phyloP scores from a whole-genome alignment of 2,113 vertebrate species.

The Catharus minimus region DNA sequence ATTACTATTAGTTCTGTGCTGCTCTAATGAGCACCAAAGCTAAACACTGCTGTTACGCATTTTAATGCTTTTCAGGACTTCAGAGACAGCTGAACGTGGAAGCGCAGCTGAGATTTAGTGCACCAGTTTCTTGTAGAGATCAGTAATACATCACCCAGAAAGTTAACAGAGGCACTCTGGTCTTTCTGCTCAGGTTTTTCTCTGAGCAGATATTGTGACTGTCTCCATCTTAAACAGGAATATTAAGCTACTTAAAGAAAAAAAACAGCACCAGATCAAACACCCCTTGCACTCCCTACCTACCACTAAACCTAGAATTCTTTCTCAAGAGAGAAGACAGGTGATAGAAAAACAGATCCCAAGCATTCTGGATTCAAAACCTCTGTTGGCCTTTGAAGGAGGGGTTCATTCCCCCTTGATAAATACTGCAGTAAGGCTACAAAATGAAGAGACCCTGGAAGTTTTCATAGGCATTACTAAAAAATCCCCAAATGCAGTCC shows the following conservation, averaged over 20 bases:
- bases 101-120: background rate
- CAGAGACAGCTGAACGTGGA: background rate
- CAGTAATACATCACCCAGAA: background rate
- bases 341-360: background rate
- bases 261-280: background rate
- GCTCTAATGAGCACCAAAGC: conserved; percentile 67
- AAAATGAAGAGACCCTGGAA: background rate
- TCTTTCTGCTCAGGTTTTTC: background rate
- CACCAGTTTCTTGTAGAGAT: background rate
- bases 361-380: background rate
- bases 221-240: background rate
- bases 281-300: background rate
- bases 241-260: background rate
- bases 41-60: conserved; percentile 58
- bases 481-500: background rate
- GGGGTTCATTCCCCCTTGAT: background rate
- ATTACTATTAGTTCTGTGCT: conserved; percentile 71
- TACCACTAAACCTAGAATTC: background rate
- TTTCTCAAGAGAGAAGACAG: background rate
- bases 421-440: background rate
- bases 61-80: conserved; percentile 50
- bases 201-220: background rate
- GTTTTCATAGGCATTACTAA: background rate
- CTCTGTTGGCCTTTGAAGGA: background rate
- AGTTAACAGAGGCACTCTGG: background rate